Base-by-base conservation (phyloP, 1,140 invertebrate genomes). In the Drosophila santomea region DNA sequence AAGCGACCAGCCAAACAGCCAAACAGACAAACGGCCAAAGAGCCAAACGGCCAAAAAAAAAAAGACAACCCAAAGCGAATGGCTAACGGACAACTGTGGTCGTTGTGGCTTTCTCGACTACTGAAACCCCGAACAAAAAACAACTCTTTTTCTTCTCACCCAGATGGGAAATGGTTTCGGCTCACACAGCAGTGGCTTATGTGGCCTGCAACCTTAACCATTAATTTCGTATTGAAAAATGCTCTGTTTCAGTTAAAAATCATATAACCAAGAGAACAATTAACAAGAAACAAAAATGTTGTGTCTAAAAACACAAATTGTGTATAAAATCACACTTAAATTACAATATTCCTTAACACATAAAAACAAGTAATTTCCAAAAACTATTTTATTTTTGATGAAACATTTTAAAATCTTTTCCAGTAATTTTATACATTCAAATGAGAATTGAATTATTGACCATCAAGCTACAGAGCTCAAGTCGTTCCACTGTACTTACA, bases 1-100 rank as follows among this genome's bases (percentile, higher is more conserved):
- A 83, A 83, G 80, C 80, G 73, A 64, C 75, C 76, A 83, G 74
- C 72, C 77, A 83, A 81, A 64, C 61, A 60, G 62, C 68, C 74
- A 68, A 63, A 74, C 4, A 4, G 25, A 4, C 25, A 25, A 4
- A 5, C 4, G 4, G 25, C 25, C 25, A 68, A 63, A n/a, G n/a
- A n/a, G n/a, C n/a, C 25, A 25, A 4, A 5, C 4, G 4, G 25
- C 25, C 25, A 68, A 63, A n/a, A 74, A 74, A 74, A 58, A 59
- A 64, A 74, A 74, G 71, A 64, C 58, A 71, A 14, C 23, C 72
- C 63, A 74, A 52, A 41, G 39, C 68, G 41, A 74, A 80, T 61
- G 54, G 63, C 76, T 45, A 80, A 80, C 73, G 47, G 72, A 76
- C 72, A 50, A 74, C 72, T 67, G 73, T 59, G 73, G 61, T 75